Evolutionary conservation across 2,797 vertebrate species (phyloP), one percentile per base, ranked within the genome.

Genomic region (Myiotriccus ornatus): DNA sequence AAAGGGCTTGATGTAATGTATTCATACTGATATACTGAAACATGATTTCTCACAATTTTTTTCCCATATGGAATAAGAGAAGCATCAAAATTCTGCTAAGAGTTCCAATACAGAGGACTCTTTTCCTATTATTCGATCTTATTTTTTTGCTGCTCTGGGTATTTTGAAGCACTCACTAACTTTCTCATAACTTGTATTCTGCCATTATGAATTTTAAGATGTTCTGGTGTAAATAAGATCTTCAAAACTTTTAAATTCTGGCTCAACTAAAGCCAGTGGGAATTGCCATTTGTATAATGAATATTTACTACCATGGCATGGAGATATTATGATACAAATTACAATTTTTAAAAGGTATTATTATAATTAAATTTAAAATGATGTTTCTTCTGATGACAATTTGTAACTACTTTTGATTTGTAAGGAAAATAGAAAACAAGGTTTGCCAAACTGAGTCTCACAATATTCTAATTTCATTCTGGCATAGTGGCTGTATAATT

Each of bases 21-120:
- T 89, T 94, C 69, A 49, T 90, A 59, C n/a, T 79, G 80, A 85
- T 95, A 94, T 76, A 90, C 22, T 77, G 59, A 52, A 39, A 18
- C 44, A 79, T 49, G 14, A 16, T 78, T 89, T 83, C 22, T 91
- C 25, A 44, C 20, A 35, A 8, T 50, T 52, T 44, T 15, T 68
- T 12, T 3, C 8, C 5, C 8, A 8, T 32, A 2, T 3, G 9
- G 35, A 85, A 44, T 34, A 25, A 0, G 5, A 57, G 62, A 74
- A 68, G 6, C 32, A 75, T 37, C 24, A 81, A 87, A 89, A 68
- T 52, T 8, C 10, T 78, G 7, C 11, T 70, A 49, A 12, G 25
- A 47, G 11, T 78, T 88, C 39, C 21, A 69, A 21, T 16, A 47
- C 2, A 86, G 25, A 69, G 6, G 22, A 65, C 2, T 39, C 4